Evolutionary conservation across 2,113 vertebrate genomes (phyloP).

Genomic region (Pithys albifrons): DNA sequence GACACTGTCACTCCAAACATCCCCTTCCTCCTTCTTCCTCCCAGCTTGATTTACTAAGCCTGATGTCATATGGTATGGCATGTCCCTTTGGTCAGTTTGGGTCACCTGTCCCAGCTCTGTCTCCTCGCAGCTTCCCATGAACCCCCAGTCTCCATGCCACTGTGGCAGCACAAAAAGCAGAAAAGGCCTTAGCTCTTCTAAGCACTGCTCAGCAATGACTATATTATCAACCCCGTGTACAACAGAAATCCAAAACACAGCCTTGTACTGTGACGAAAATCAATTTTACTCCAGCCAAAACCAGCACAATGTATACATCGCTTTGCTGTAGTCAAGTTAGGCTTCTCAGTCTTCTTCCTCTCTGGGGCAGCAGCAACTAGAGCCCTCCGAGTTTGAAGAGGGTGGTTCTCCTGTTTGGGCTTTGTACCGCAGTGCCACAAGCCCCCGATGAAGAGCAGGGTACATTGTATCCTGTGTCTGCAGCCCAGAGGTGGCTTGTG

Average conservation of each 20-base stretch:
- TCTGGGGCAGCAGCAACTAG: neutral
- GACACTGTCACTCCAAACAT: neutral
- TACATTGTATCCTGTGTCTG: neutral
- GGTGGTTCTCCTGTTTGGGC: neutral
- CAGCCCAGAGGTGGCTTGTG: neutral
- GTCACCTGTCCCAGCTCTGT: neutral
- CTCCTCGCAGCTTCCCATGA: neutral
- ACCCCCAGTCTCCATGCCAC: neutral
- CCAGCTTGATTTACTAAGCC: neutral
- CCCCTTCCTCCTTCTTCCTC: neutral
- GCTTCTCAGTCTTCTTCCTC: neutral
- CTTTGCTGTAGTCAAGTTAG: neutral
- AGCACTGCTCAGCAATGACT: neutral
- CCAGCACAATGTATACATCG: neutral
- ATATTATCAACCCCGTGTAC: neutral
- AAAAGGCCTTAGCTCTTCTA: neutral
- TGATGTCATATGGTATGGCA: neutral
- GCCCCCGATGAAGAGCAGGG: neutral
- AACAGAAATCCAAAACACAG: neutral
- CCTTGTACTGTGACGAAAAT: neutral
- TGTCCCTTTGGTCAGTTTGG: neutral
- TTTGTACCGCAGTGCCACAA: neutral
- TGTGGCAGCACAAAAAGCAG: neutral
- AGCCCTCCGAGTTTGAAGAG: neutral
- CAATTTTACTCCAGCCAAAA: neutral